A percentile compares a stretch with the other conserved stretches of the same genome.
phyloP scores from a whole-genome alignment of 1,140 invertebrate genomes.

The Zaprionus camerounensis region DNA sequence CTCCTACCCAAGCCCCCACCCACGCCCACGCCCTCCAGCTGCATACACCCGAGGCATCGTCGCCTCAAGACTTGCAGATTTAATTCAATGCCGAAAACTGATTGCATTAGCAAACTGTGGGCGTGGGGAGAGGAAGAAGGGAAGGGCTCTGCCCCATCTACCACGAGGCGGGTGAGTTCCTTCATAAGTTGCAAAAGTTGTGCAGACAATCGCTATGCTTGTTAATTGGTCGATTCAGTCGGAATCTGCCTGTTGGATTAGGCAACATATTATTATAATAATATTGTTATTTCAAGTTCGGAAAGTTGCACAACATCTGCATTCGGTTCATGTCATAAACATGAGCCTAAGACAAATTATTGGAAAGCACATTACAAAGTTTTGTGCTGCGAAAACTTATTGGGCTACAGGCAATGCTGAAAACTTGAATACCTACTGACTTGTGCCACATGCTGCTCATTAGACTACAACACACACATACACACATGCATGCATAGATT shows the following conservation, averaged over 20 bases:
- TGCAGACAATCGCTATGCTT: slow-evolving; percentile 47
- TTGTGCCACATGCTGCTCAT: slow-evolving; percentile 54
- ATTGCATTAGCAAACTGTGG: slow-evolving; percentile 66
- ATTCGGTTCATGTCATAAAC: not conserved
- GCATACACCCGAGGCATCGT: too few relatives aligned
- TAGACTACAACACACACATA: slow-evolving; percentile 28
- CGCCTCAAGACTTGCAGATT: slow-evolving; percentile 50
- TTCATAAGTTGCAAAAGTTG: slow-evolving; percentile 62
- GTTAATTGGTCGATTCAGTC: slow-evolving; percentile 18
- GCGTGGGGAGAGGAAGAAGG: too few relatives aligned
- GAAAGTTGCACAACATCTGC: not conserved
- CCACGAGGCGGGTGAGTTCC: slow-evolving; percentile 34
- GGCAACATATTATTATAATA: slow-evolving; percentile 2
- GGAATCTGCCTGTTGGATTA: not conserved
- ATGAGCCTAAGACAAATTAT: not conserved
- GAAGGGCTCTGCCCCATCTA: slow-evolving; percentile 13
- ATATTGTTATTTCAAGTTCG: not conserved
- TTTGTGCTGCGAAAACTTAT: slow-evolving; percentile 49
- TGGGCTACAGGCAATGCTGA: slow-evolving; percentile 37
- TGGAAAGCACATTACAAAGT: slow-evolving; percentile 10
- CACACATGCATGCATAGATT: not conserved
- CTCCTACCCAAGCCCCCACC: not conserved
- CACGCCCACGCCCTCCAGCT: not conserved
- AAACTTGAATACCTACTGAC: slow-evolving; percentile 58
- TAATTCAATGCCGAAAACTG: slow-evolving; percentile 62